Base-by-base conservation (phyloP, 2,113 vertebrate genomes). In the Pelusios castaneus region DNA sequence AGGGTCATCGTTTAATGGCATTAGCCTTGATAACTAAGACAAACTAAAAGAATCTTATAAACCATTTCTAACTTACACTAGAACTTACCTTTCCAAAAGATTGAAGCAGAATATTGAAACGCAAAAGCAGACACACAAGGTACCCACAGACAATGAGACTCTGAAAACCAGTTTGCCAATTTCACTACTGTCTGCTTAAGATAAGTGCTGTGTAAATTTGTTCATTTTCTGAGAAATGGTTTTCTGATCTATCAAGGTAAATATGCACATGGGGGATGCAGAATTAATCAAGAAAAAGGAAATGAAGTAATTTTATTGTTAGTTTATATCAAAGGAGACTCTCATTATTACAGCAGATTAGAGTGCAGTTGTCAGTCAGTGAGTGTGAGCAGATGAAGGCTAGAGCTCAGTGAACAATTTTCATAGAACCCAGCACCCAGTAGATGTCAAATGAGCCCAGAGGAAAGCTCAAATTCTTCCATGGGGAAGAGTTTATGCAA, bases 161-260 rank as follows among this genome's bases (percentile, higher is more conserved):
- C 43, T 82, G 55, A 85, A 94, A 95, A 95, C 87, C 29, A 21
- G 13, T 56, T n/a, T 31, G 79, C 31, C n/a, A 85, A 47, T 89
- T 97, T 24, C 0, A 2, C 34, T 87, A 85, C 84, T 58, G 10
- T 49, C 52, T 95, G 70, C 29, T 94, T 87, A 91, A 77, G 84
- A 93, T 90, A 94, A 90, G 77, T 79, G 82, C 52, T 93, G 27
- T 93, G 92, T 96, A 93, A 95, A 95, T 91, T 87, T 12, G 94
- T 82, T 93, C 19, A 89, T 93, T 93, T 93, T 31, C 89, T 67
- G 52, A 49, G 55, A 94, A 97, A 94, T 90, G 0, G 83, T 96
- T 95, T 97, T 95, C 91, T 97, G 95, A 95, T 93, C 82, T 92
- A 41, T 92, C 93, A 91, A 93, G 82, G 91, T 91, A 95, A 97